Base-by-base conservation (phyloP, 1,140 invertebrate genomes). In the Aphelenchoides fujianensis region DNA sequence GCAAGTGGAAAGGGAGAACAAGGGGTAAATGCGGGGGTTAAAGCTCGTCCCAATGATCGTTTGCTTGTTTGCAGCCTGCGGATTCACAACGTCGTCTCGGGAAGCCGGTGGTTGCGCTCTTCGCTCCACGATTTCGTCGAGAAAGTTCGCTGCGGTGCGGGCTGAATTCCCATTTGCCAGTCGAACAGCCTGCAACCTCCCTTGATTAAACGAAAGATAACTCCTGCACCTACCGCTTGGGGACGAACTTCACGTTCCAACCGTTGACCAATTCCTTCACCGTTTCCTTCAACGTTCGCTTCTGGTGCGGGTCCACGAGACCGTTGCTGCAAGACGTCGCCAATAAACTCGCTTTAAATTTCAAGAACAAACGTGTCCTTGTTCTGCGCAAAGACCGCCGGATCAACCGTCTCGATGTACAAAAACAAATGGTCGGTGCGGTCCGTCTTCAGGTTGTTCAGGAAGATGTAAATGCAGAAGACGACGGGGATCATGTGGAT, bases 401-500 rank as follows among this genome's bases (percentile, higher is more conserved):
- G 54, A 48, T 76, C 69, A 5, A 82, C 77, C 30, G 64, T 69
- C 63, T 79, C 78, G 52, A 79, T 82, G 37, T 79, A 79, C 12
- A 79, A 61, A 71, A 79, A 79, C 28, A 79, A 37, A 57, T 82
- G 78, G 57, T 79, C 78, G 5, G 62, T 70, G 31, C 70, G 77
- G 36, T 71, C 72, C 28, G 78, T 78, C 23, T 66, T 72, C 32
- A 82, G 53, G 48, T 79, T 80, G 28, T 69, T 61, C 5, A 79
- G 31, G 23, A 80, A 37, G 16, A 79, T 35, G 52, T 81, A 79
- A 9, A 82, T 37, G 37, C 63, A 77, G 36, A 79, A 64, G 2
- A 82, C 55, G 12, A 79, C 32, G 5, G 78, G 78, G 48, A 79
- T 79, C 16, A 82, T 55, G 48, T 79, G 77, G 35, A 79, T 75